Evolutionary conservation across 2,797 vertebrate species (phyloP), one percentile per base, ranked within the genome.

Genomic region (Sparidentex hasta): DNA sequence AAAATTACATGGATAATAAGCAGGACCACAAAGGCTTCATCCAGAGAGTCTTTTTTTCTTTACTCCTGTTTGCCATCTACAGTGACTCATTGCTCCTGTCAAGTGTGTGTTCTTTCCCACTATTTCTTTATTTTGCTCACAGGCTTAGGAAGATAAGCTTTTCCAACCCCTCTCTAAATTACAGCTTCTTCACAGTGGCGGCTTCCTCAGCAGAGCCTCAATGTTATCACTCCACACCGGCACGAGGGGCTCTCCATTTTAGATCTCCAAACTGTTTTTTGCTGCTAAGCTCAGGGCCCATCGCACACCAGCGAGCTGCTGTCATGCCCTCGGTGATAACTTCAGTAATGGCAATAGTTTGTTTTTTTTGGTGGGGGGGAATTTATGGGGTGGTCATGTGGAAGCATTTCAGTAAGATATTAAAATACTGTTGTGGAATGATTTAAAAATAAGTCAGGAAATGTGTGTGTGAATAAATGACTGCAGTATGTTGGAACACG

Each of bases 161-260:
- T 82, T 71, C 84, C 87, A 92, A 66, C 65, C 87, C 90, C 84
- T 89, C 84, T 92, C 86, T 94, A 94, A 94, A 95, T 95, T 93
- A 96, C 87, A 93, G 91, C 87, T 83, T 88, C 87, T 92, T 94
- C 89, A 91, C 89, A 83, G 90, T 76, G 79, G 82, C 70, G 70
- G 88, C 84, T 69, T 93, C 88, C 87, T 89, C 91, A 84, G 78
- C 82, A 82, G 88, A 91, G 91, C 76, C 84, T 93, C 90, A 94
- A 94, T 91, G 89, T 94, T 95, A 95, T 95, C 93, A 38, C 90
- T 86, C 80, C 54, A 11, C 84, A 54, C 80, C 73, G 89, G 82
- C 84, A 87, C 44, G 69, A 90, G 82, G 72, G 92, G 87, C 93
- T 90, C 89, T 93, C 87, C 90, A 85, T 93, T 94, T 92, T 88